A percentile compares a stretch with the other conserved stretches of the same genome.
Conservation (phyloP, 2,113 vertebrate genomes). For the Cololabis saira region DNA sequence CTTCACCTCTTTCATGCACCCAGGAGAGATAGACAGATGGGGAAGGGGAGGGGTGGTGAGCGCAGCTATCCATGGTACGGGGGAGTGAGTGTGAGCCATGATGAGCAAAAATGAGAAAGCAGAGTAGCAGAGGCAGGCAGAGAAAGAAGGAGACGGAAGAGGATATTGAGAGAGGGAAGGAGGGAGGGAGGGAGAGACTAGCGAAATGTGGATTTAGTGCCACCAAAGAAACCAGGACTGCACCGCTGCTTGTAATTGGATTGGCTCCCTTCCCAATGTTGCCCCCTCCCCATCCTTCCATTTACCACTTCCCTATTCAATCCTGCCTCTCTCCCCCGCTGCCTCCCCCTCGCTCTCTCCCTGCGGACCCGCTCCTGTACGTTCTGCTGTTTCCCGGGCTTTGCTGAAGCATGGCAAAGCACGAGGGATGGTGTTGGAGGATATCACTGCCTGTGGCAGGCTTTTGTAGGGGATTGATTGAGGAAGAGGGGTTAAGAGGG, state of each 20-base stretch:
- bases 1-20: conserved; percentile 23
- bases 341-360: conserved; percentile 57
- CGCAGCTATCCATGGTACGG: neutral
- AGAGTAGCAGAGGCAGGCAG: conserved; percentile 24
- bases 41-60: conserved; percentile 15
- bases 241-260: conserved; percentile 84
- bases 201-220: conserved; percentile 82
- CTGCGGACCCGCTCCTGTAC: conserved; percentile 69
- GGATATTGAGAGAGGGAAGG: conserved; percentile 39
- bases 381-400: conserved; percentile 77
- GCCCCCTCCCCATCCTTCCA: conserved; percentile 62
- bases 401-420: conserved; percentile 64
- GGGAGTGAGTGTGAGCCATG: conserved; percentile 18
- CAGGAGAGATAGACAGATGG: conserved; percentile 20
- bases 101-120: conserved; percentile 38
- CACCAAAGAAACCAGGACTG: conserved; percentile 76
- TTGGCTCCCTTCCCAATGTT: conserved; percentile 85
- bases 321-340: conserved; percentile 35
- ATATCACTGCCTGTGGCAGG: conserved; percentile 41
- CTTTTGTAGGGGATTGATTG: conserved; percentile 59
- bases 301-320: conserved; percentile 60
- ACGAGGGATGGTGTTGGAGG: conserved; percentile 50
- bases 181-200: conserved; percentile 62
- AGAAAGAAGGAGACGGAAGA: conserved; percentile 36
- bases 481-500: conserved; percentile 59